Base-by-base conservation (phyloP, 2,888 invertebrate genomes). In the Amiota minor region DNA sequence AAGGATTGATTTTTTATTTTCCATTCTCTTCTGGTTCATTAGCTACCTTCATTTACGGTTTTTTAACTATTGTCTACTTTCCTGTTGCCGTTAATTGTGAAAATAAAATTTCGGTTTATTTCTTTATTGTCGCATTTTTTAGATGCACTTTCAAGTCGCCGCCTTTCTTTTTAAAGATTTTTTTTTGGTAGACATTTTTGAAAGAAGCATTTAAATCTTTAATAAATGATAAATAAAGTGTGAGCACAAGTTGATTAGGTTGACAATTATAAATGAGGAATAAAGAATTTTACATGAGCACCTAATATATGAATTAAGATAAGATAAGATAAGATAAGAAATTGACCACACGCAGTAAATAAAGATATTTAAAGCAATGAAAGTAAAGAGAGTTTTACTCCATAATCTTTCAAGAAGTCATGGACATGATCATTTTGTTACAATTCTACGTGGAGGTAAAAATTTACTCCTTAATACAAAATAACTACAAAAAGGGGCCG, bases 21-120 rank as follows among this genome's bases (percentile, higher is more conserved):
- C 11, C 35, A 9, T 10, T 47, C 59, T 59, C 12, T 70, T 70
- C 45, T 69, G 56, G 14, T 53, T 71, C 71, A 71, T 64, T 71
- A 71, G 64, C 61, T 61, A 47, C 45, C 45, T 47, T 64, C 71
- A 71, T 71, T 71, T 64, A 71, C 64, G 35, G 62, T 47, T 70
- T 70, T 59, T 56, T 59, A 46, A 35, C 59, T 70, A 12, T 70
- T 56, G 59, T 56, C 56, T 61, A 35, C 35, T 61, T 61, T 61
- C 61, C 61, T 61, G 61, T 61, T 61, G 61, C 16, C 70, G 70
- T 61, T 50, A 18, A 61, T 47, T 49, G 49, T 56, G 3, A 2
- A 14, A 10, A 20, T 18, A 16, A 46, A 64, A 1, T 47, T 65
- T 65, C 47, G 16, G 16, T 65, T 47, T 16, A 35, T 47, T 47